Percentiles rank a stretch among this genome's conserved stretches.
Evolutionary conservation across 1,140 invertebrate genomes (phyloP).

Genomic region (Drosophila mojavensis): DNA sequence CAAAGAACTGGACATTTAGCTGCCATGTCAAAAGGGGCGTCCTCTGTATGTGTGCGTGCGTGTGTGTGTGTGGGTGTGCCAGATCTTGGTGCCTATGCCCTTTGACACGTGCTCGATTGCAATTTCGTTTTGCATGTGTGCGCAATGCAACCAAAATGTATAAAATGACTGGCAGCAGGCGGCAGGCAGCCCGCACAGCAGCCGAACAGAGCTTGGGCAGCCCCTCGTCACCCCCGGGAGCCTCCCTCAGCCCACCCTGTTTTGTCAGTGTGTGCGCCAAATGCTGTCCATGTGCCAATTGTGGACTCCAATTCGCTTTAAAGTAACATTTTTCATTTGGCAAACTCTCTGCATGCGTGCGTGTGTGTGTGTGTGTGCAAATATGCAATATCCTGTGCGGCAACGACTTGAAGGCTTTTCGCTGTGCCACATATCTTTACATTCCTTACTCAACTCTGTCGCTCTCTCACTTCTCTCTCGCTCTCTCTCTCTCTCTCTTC

Average conservation of each 20-base stretch:
- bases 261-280: slow-evolving; percentile 19
- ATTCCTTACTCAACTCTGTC: neutral
- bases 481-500: neutral
- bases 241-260: neutral
- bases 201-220: slow-evolving; percentile 7
- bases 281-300: slow-evolving; percentile 47
- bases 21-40: slow-evolving; percentile 28
- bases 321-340: slow-evolving; percentile 75
- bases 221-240: neutral
- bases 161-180: slow-evolving; percentile 62
- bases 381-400: slow-evolving; percentile 78
- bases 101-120: slow-evolving; percentile 78
- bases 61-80: neutral
- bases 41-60: neutral
- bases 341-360: neutral
- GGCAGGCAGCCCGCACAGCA: slow-evolving; percentile 33
- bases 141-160: slow-evolving; percentile 56
- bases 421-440: slow-evolving; percentile 19
- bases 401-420: slow-evolving; percentile 38
- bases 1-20: slow-evolving; percentile 67
- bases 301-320: slow-evolving; percentile 66
- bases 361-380: slow-evolving; percentile 35
- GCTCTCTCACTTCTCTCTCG: neutral
- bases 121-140: slow-evolving; percentile 69
- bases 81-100: slow-evolving; percentile 63